Base-by-base conservation (phyloP, 2,113 vertebrate genomes). In the Urocitellus parryii region DNA sequence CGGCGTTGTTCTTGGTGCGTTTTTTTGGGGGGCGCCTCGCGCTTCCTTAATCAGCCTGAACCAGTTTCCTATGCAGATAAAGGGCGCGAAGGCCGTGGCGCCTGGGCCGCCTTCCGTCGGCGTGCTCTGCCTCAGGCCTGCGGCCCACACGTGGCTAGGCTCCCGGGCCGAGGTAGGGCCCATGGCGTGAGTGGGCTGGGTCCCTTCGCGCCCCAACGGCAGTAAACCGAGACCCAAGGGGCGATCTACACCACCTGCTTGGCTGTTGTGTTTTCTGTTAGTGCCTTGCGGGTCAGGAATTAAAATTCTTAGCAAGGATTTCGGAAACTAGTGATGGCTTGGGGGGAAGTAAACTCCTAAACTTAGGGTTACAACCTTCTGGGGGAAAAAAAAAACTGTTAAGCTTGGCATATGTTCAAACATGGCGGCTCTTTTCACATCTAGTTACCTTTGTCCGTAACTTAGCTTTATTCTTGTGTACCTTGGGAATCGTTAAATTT, bases 1-100 rank as follows among this genome's bases (percentile, higher is more conserved):
- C 99, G 99, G 99, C 99, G 98, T 99, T 99, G 99, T 99, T 53
- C 98, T 98, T 97, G 98, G 99, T 99, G 98, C 99, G 99, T 98
- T 0, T 0, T 0, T 0, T 0, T 4, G 2, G 22, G 16, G 2
- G 13, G 13, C 32, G 0, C 3, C 22, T 39, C 37, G 84, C 76
- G 65, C 0, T 4, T 2, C 6, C 0, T 2, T 1, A 1, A 34
- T 32, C 27, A 0, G 0, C 22, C 0, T 0, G 7, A 14, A 1
- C 0, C 10, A 5, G 11, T 20, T 45, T n/a, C 0, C 0, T 2
- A 76, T 13, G 0, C 0, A 0, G 0, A 0, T 1, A 34, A 4
- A 25, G 16, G 1, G 0, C 8, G 1, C 0, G 0, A 1, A n/a
- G 48, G 4, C 10, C 0, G 13, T 1, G 0, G 0, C n/a, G 16